Base-by-base conservation (phyloP, 2,888 invertebrate genomes). In the Ophion ventricosus region DNA sequence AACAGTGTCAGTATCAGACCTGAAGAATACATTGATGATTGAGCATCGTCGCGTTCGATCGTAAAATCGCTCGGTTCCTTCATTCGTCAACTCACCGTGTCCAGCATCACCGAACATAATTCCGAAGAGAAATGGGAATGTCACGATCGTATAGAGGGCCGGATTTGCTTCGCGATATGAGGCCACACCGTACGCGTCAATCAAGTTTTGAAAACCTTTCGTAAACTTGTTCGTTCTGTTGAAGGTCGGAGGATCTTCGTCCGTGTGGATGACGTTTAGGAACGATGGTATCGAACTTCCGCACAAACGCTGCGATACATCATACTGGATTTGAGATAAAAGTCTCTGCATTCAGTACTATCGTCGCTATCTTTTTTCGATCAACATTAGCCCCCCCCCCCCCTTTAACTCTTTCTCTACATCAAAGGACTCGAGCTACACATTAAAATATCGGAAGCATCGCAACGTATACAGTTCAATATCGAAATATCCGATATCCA, bases 41-140 rank as follows among this genome's bases (percentile, higher is more conserved):
- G 35, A 7, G 35, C 5, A 35, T 35, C 8, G 7, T 4, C 35
- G 35, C 35, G 8, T 7, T 35, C 35, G 35, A 35, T 7, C 7
- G 35, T 35, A 8, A 8, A 35, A 35, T 35, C 35, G 35, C 4
- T 35, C 35, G 35, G 35, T 35, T 7, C 4, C 8, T 35, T 7
- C 7, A 35, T 35, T 8, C 8, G 35, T 8, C 14, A 67, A 84
- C 87, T 88, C 70, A 91, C 93, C 99, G 93, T 99, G 99, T 14
- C 99, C 99, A 91, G 96, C 94, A 93, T 99, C 99, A 25, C 99
- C 99, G 93, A 99, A 99, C 99, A 99, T 99, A 89, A 99, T 96
- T 67, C 97, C 98, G 94, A 99, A 99, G 61, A 99, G 94, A 94
- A 99, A 99, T 10, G 99, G 99, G 94, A 99, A 99, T 0, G 98